Evolutionary conservation across 2,888 invertebrate species (phyloP).

Genomic region (Epinotia demarniana): DNA sequence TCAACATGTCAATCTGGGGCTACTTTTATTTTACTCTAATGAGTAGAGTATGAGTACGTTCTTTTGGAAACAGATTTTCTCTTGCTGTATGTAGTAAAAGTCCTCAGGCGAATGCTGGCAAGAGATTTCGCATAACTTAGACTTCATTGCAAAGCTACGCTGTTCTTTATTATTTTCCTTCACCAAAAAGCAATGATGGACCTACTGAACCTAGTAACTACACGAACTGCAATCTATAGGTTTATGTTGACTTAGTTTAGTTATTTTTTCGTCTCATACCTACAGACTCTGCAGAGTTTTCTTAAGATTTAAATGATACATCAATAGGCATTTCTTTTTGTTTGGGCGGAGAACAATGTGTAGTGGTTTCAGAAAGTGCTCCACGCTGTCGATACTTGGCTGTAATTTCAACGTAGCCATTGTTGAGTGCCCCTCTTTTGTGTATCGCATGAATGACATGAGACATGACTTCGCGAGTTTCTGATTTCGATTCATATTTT

Average conservation of each 20-base stretch:
- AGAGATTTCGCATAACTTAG: not conserved
- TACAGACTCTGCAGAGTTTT: not conserved
- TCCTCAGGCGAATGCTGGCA: too few relatives aligned
- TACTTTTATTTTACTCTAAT: not conserved
- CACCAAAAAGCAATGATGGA: not conserved
- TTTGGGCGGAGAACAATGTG: constrained; percentile 58
- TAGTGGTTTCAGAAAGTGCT: constrained; percentile 63
- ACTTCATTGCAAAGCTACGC: not conserved
- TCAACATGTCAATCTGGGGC: not conserved
- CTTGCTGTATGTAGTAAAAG: not conserved
- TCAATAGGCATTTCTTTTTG: constrained; percentile 53
- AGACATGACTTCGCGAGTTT: constrained; percentile 58
- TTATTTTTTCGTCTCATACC: not conserved
- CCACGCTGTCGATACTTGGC: constrained; percentile 62
- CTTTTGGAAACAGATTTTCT: not conserved
- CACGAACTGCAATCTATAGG: not conserved
- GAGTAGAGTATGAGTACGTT: not conserved
- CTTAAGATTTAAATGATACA: constrained; percentile 23
- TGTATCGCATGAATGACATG: constrained; percentile 61
- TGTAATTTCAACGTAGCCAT: constrained; percentile 66
- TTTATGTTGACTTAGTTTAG: not conserved
- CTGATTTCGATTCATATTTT: constrained; percentile 55
- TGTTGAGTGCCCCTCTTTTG: constrained; percentile 62
- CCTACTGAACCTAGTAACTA: not conserved
- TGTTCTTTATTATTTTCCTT: not conserved